These are phyloP conservation scores for Sycophila texana DNA, from an alignment of 2,888 invertebrate species.

Conservation along the genomic window DNA sequence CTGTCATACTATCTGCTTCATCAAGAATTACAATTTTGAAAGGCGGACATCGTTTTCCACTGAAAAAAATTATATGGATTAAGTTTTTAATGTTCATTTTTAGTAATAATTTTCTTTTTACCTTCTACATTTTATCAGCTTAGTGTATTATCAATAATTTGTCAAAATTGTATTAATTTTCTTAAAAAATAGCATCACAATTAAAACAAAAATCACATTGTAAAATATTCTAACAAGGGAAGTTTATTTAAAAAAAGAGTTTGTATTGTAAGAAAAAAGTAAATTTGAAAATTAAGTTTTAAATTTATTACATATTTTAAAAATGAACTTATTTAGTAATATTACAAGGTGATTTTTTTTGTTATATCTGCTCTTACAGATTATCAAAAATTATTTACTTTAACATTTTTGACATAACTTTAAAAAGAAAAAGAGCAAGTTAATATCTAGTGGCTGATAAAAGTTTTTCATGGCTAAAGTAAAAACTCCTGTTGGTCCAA, in stretches of 20 bases:
- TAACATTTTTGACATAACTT: conserved; percentile 37
- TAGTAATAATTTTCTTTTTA: neutral
- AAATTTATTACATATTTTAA: neutral
- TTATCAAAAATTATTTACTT: conserved; percentile 48
- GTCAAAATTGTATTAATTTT: conserved; percentile 32
- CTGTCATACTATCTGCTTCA: conserved; percentile 99
- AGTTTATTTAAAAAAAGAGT: neutral
- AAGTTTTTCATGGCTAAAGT: conserved; percentile 59
- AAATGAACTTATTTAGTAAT: neutral
- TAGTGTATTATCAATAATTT: conserved; percentile 44
- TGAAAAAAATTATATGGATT: conserved; percentile 76
- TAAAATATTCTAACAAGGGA: neutral
- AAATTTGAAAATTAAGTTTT: conserved; percentile 9
- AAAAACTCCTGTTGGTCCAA: conserved; percentile 66
- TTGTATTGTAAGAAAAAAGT: neutral
- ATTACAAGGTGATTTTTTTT: conserved; percentile 45
- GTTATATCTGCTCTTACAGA: conserved; percentile 43
- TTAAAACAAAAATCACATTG: conserved; percentile 38
- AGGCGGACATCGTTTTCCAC: conserved; percentile 86
- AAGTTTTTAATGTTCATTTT: neutral
- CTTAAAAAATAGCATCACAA: conserved; percentile 31
- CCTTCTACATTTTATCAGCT: conserved; percentile 45
- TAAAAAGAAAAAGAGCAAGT: conserved; percentile 57
- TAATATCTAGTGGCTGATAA: conserved; percentile 67
- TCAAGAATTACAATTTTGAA: conserved; percentile 98